A percentile compares a stretch with the other conserved stretches of the same genome.
Evolutionary conservation across 2,797 vertebrate species (phyloP).

Genomic region (Phoxinus dragarum): DNA sequence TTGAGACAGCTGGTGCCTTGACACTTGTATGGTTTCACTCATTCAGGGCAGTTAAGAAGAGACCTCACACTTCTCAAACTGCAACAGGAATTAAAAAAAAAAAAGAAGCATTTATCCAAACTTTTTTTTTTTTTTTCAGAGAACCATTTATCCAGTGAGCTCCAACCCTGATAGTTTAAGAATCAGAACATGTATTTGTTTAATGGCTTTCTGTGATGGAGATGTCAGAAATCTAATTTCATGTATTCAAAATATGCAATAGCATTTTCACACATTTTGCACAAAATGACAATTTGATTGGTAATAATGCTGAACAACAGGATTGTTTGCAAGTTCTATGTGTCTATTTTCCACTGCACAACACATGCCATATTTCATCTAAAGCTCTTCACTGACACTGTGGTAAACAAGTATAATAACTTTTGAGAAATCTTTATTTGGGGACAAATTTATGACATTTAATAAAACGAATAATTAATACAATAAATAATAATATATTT

Average conservation of each 20-base stretch:
- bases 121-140: neutral
- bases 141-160: neutral
- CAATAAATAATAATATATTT: too few relatives aligned
- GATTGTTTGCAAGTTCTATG: neutral
- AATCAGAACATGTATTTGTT: neutral
- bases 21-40: conserved; percentile 61
- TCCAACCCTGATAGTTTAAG: neutral
- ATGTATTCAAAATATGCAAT: neutral
- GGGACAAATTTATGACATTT: neutral
- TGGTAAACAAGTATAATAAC: neutral
- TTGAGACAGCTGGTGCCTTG: conserved; percentile 69
- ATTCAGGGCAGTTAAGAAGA: conserved; percentile 32
- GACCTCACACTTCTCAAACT: neutral
- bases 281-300: neutral
- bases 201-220: too few relatives aligned
- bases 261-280: neutral
- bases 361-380: neutral
- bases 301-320: neutral
- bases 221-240: neutral
- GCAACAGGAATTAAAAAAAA: too few relatives aligned
- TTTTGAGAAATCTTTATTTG: neutral
- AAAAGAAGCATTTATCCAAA: neutral
- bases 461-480: too few relatives aligned
- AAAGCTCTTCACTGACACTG: neutral
- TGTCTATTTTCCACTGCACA: neutral